phyloP scores from a whole-genome alignment of 23 tunicate species.

The Styela plicata region DNA sequence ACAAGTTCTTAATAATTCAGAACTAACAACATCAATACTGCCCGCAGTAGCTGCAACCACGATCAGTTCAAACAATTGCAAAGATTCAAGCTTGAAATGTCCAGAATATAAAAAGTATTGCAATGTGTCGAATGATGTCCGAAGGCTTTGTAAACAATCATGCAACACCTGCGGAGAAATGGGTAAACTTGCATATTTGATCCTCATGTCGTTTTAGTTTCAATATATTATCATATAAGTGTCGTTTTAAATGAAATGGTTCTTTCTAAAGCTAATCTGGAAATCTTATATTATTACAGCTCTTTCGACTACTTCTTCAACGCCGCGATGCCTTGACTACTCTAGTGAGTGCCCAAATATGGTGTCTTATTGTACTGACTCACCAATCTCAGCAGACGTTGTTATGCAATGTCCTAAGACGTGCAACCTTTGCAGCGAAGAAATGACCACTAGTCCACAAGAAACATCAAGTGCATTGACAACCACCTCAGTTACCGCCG shows the following conservation, averaged over 20 bases:
- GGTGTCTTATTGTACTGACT: slow-evolving; percentile 8
- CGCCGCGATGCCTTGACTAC: background rate
- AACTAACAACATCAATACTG: background rate
- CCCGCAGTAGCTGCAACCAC: background rate
- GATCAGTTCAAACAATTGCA: background rate
- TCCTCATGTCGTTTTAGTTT: no score
- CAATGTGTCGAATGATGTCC: background rate
- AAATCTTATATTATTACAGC: no score
- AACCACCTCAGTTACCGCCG: background rate
- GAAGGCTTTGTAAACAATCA: background rate
- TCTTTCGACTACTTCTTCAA: background rate
- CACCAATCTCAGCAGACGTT: background rate
- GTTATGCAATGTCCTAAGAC: slow-evolving; percentile 16
- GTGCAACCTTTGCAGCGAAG: slow-evolving; percentile 14
- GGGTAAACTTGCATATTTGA: no score
- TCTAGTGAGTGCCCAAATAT: slow-evolving; percentile 9
- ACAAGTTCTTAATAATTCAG: background rate
- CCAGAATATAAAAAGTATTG: background rate
- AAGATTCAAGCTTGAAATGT: background rate
- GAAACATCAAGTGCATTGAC: background rate
- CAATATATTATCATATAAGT: no score
- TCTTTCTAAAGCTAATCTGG: no score
- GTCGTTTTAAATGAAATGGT: no score
- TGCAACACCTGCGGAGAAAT: background rate
- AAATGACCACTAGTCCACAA: background rate